Base-by-base conservation (phyloP, 2,888 invertebrate genomes). In the Tipula confusa region DNA sequence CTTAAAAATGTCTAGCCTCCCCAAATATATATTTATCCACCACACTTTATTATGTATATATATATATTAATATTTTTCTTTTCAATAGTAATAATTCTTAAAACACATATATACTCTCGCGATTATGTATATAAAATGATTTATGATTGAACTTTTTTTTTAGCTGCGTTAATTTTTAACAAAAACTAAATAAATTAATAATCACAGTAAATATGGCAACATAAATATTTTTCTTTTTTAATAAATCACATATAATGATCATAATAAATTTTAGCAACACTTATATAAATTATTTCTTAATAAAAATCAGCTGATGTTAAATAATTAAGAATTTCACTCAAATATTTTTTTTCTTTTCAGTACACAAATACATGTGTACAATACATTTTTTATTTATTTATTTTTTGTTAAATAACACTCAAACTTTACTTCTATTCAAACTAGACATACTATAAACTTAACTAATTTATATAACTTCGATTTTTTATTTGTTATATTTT, bases 131-230 rank as follows among this genome's bases (percentile, higher is more conserved):
- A 24, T 64, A 64, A 64, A 64, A 64, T 64, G 64, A 64, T 80
- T 80, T 80, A 80, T 80, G 80, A 80, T 29, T 80, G 80, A 80
- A 29, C 15, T 80, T 79, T 29, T 80, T 29, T 29, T 24, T 15
- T 15, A 43, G n/a, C n/a, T n/a, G n/a, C n/a, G n/a, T n/a, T 43
- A 43, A 15, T 24, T 64, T 64, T 24, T 9, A 64, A 64, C 64
- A 64, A 43, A 43, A 64, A 64, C n/a, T 24, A 64, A 64, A 64
- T 64, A 29, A 80, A 29, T 80, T 15, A 80, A 29, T 80, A 29
- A 80, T 80, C 80, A 80, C 80, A 80, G 29, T 80, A 79, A 79
- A 29, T 79, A 79, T 79, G 79, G 29, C 79, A 79, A 79, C 64
- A 64, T 64, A 15, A 64, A 64, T 64, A 13, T 11, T 64, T 11